Evolutionary conservation across 1,140 invertebrate genomes (phyloP).

Genomic region (Drosophila burlai): DNA sequence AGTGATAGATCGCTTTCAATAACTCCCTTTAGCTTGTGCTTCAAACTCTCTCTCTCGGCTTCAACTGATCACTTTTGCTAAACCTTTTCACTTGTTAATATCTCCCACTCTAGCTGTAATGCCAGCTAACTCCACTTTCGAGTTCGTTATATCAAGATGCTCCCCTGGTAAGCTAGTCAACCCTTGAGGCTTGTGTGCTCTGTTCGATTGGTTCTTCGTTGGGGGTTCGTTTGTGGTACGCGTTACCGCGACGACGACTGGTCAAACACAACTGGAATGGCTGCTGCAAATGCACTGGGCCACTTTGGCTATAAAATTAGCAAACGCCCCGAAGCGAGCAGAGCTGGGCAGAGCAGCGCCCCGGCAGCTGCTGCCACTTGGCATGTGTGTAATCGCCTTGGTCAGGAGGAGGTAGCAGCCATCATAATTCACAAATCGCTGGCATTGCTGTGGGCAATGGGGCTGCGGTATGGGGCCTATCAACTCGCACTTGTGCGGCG

Average conservation of each 20-base stretch:
- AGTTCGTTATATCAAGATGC: conserved; percentile 16
- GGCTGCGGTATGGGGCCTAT: conserved; percentile 60
- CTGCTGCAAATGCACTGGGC: conserved; percentile 75
- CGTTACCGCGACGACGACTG: conserved; percentile 70
- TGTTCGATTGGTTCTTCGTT: conserved; percentile 48
- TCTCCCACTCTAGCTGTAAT: neutral
- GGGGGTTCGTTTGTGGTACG: conserved; percentile 53
- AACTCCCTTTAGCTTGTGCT: conserved; percentile 2
- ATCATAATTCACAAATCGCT: conserved; percentile 65
- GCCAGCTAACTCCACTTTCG: conserved; percentile 4
- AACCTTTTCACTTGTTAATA: neutral
- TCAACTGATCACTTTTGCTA: neutral
- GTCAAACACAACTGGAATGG: conserved; percentile 78
- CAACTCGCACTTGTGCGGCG: conserved; percentile 71
- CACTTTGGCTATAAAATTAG: conserved; percentile 74
- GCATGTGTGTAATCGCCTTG: conserved; percentile 52
- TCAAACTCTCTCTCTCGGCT: neutral
- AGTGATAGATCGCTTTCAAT: neutral
- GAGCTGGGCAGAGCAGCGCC: conserved; percentile 32
- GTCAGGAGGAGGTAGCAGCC: conserved; percentile 30
- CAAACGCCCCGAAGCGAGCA: conserved; percentile 62
- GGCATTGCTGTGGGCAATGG: conserved; percentile 18
- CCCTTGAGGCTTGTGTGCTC: conserved; percentile 29
- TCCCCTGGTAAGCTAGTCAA: conserved; percentile 3
- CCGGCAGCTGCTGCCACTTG: conserved; percentile 53